Evolutionary conservation across 1,140 invertebrate genomes (phyloP), one percentile per base, ranked within the genome.

Genomic region (Drosophila tsacasi): DNA sequence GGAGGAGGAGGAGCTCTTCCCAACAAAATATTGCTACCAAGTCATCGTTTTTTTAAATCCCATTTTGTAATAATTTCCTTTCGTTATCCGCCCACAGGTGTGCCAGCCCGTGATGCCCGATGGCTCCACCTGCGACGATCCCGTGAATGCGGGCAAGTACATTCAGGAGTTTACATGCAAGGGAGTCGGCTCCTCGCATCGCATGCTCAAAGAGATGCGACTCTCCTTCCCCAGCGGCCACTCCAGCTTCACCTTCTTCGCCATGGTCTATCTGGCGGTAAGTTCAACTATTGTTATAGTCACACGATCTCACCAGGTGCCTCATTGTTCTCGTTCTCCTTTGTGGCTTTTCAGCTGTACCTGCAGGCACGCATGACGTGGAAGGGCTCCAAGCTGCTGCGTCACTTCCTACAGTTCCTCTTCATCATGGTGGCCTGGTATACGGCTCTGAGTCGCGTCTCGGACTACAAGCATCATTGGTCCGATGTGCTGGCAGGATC

Each of bases 381-480:
- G 96, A 94, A 94, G 57, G 95, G 95, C 37, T 96, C 96, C 61
- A 96, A 95, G 86, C 93, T 98, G 35, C 89, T 98, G 8, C 95
- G 95, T 63, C 97, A 97, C 81, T 94, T 96, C 13, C 90, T 97
- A 13, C 97, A 97, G 93, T 96, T 96, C 82, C 46, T 95, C 2
- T 95, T 96, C 35, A 93, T 98, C 40, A 93, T 95, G 89, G 93
- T 97, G 89, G 96, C 97, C 17, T 96, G 96, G 95, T 97, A 95
- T 87, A 97, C 97, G 3, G 96, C 96, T 4, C 95, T 98, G 93
- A 96, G 97, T 5, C 94, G 98, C 27, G 95, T 99, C 23, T 97
- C 97, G 2, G 97, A 99, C 94, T 98, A 99, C 93, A 99, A 99
- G 93, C 98, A 99, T 93, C 98, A 99, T 91, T 99, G 98, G 92